Evolutionary conservation across 2,113 vertebrate species (phyloP), one percentile per base, ranked within the genome.

Genomic region (Carettochelys insculpta): DNA sequence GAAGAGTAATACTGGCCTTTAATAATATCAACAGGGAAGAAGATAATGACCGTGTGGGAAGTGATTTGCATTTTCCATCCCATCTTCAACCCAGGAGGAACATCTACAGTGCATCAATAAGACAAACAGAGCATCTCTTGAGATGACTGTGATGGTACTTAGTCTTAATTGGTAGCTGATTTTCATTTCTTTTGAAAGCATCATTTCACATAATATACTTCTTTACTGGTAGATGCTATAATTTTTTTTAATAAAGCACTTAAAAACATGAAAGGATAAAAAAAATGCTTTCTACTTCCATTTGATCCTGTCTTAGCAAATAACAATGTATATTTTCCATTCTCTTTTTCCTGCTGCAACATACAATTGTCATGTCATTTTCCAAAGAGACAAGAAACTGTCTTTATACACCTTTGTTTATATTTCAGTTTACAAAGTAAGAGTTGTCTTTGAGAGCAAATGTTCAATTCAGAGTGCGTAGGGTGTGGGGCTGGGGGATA

Each of bases 91-190:
- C 80, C 45, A 77, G 80, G 78, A 41, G 45, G 34, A 94, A 92
- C 79, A 87, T 81, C 79, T 96, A 45, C 68, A 95, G n/a, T 54
- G 79, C 61, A 83, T 88, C 81, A 92, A 17, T 80, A 82, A 93
- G 85, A 94, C 38, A 92, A 95, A 95, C 9, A 89, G 13, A 93
- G 3, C 2, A 86, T 94, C 82, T 95, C 80, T 92, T 34, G 92
- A 93, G 87, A 94, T 29, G 43, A 76, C 31, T 65, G n/a, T 90
- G 54, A 83, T 71, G 24, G 10, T 77, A 93, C 54, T 95, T 91
- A 88, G 19, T 79, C 83, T 94, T 94, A 93, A 93, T 78, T 95
- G 83, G 58, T 95, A 96, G 85, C 34, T 85, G 7, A 78, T 88
- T 95, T 88, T 24, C 45, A 77, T 89, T 94, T 92, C 83, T 95